phyloP scores from a whole-genome alignment of 2,113 vertebrate genomes.

The Capreolus pygargus region DNA sequence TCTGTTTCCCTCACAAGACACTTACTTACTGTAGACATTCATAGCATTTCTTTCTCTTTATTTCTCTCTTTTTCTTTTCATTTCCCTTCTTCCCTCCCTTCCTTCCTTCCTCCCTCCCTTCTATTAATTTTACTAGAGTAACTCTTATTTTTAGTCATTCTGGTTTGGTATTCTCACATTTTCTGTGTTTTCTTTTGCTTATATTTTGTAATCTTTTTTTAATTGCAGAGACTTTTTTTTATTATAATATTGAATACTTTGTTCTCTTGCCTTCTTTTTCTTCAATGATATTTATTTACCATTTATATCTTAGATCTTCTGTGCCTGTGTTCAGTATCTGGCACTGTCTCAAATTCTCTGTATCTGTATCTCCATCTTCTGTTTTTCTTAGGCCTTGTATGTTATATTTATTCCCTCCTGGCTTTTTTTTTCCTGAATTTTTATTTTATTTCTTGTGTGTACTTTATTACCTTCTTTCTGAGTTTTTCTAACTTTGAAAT shows the following conservation, averaged over 20 bases:
- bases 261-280: not conserved
- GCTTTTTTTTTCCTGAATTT: not conserved
- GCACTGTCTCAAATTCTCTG: not conserved
- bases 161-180: not conserved
- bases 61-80: not conserved
- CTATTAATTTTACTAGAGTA: not conserved
- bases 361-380: not conserved
- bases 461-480: not conserved
- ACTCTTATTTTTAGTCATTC: not conserved
- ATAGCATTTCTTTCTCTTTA: not conserved
- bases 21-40: not conserved
- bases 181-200: not conserved
- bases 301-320: not conserved
- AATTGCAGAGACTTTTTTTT: not conserved
- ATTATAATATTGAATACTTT: not conserved
- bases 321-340: not conserved
- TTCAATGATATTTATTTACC: not conserved
- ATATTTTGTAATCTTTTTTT: not conserved
- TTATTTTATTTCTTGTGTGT: not conserved
- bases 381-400: not conserved
- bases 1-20: not conserved
- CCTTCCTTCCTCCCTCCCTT: not conserved
- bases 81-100: accelerated
- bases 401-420: not conserved
- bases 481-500: not conserved